Evolutionary conservation across 1,140 invertebrate species (phyloP).

Genomic region (Rhagoletis zephyria): DNA sequence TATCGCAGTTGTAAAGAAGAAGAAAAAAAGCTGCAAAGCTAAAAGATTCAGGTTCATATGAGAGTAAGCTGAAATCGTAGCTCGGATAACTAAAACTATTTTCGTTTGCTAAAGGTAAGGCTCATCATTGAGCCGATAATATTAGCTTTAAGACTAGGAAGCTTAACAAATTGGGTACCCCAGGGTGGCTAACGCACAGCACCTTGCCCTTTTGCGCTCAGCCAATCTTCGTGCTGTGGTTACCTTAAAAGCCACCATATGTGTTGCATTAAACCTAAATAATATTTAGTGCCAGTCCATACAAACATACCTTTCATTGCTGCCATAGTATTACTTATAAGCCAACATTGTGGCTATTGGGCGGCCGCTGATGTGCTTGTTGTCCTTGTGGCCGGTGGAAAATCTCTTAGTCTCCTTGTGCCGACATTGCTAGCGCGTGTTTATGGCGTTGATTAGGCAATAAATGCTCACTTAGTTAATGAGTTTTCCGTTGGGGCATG

Average conservation of each 20-base stretch:
- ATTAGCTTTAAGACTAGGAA: no score
- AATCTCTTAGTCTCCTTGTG: constrained; percentile 37
- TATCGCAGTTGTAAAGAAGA: not conserved
- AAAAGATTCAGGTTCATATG: not conserved
- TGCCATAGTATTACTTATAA: not conserved
- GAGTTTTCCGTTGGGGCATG: constrained; percentile 42
- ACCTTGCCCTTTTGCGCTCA: not conserved
- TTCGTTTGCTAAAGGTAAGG: not conserved
- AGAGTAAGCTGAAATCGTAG: not conserved
- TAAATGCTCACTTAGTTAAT: constrained; percentile 52
- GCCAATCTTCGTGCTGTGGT: not conserved
- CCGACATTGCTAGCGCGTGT: constrained; percentile 21
- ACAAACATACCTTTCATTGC: not conserved
- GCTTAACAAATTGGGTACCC: no score
- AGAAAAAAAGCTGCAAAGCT: not conserved
- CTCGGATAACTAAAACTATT: not conserved
- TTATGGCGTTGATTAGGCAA: constrained; percentile 49
- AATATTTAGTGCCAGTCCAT: constrained; percentile 9
- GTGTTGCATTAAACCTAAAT: constrained; percentile 14
- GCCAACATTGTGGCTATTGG: not conserved
- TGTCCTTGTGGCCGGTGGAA: not conserved
- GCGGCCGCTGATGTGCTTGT: not conserved
- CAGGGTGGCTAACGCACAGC: not conserved
- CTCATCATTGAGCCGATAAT: no score
- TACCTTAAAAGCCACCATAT: constrained; percentile 23